Evolutionary conservation across 2,888 invertebrate genomes (phyloP), one percentile per base, ranked within the genome.

Genomic region (Cephus pygmeus): DNA sequence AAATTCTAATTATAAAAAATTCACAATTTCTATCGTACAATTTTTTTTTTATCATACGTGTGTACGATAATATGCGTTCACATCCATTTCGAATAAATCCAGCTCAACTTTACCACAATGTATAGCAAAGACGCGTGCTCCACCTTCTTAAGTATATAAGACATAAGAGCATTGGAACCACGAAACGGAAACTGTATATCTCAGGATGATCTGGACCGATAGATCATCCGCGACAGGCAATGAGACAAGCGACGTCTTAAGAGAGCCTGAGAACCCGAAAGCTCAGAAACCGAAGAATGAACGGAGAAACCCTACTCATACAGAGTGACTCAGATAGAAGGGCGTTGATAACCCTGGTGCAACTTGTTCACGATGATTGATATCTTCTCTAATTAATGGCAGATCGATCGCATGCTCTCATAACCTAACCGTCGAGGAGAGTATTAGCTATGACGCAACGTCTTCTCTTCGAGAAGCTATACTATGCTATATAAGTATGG

Each of bases 341-440:
- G 71, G 71, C 4, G 71, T 33, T 71, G 31, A 31, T 71, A 71
- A 12, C 71, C 33, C 31, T 12, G 71, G 35, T 34, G 34, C 74
- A 36, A 34, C 74, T 74, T 36, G 74, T 74, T 74, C 35, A 33
- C 74, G 35, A 74, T 74, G 74, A 74, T 74, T 36, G 74, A 74
- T 74, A 36, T 36, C 74, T 36, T 12, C 74, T 6, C 34, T 74
- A 74, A 74, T 74, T 34, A 73, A 35, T 35, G 73, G 33, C 31
- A 30, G 73, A 73, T 73, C 73, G 73, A 74, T 74, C 74, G 56
- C 23, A 9, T 9, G 23, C 56, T 56, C 56, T 56, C 23, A 9
- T 23, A 56, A 56, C 56, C 56, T 56, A 56, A 23, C 23, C 56
- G 9, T 56, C 9, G 9, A 23, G 23, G 9, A 56, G 56, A 56